phyloP scores from a whole-genome alignment of 2,888 invertebrate genomes.

The Megalurothrips usitatus region DNA sequence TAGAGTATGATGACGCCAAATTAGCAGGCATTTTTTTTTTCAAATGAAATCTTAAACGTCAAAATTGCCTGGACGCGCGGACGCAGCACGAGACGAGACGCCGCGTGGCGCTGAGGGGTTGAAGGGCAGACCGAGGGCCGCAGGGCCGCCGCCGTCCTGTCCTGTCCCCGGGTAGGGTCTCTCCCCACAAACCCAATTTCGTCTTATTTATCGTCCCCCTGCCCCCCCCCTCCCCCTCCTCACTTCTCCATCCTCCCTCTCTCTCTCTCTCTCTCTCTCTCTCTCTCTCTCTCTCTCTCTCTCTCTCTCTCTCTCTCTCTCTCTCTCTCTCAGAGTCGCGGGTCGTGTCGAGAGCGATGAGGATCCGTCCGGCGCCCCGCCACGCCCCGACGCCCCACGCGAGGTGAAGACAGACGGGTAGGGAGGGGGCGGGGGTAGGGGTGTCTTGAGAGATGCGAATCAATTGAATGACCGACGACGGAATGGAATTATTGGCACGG shows the following conservation, averaged over 20 bases:
- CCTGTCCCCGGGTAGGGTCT: too few relatives aligned
- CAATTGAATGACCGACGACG: background rate
- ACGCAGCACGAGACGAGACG: too few relatives aligned
- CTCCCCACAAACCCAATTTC: slow-evolving; percentile 18
- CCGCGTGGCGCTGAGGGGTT: too few relatives aligned
- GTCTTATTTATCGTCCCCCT: slow-evolving; percentile 13
- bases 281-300: background rate
- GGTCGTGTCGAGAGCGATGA: background rate
- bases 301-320: background rate
- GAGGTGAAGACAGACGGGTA: background rate
- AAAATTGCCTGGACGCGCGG: too few relatives aligned
- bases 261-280: background rate
- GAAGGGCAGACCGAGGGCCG: too few relatives aligned
- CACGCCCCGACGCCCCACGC: background rate
- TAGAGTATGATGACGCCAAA: too few relatives aligned
- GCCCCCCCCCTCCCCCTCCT: background rate
- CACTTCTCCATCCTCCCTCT: background rate
- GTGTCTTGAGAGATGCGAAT: background rate
- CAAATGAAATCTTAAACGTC: too few relatives aligned
- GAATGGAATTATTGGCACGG: background rate
- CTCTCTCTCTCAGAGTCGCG: background rate
- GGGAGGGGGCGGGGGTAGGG: background rate
- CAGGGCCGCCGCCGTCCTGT: too few relatives aligned
- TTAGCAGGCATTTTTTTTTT: too few relatives aligned
- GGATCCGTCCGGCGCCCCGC: background rate